Evolutionary conservation across 2,797 vertebrate species (phyloP), one percentile per base, ranked within the genome.

Genomic region (Silurus lanzhouensis): DNA sequence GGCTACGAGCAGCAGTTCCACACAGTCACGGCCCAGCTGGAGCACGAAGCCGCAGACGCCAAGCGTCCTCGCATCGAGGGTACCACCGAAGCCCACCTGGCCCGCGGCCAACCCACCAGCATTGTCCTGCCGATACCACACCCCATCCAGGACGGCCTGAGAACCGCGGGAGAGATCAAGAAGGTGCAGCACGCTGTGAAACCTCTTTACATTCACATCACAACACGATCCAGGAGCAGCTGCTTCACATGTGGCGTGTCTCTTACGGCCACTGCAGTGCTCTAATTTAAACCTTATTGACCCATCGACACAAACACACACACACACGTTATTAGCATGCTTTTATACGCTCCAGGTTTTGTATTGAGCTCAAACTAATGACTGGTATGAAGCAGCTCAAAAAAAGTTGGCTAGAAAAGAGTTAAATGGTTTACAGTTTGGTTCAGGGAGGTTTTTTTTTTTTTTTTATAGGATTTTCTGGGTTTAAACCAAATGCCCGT

Each of bases 41-140:
- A 99, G 74, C 97, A 98, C 80, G 98, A 99, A 70, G 93, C 92
- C 52, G 86, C 97, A 94, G 98, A 99, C 61, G 90, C 95, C 5
- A 99, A 99, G 92, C 95, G 98, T 74, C 96, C 97, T 52, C 97
- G 98, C 85, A 94, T 99, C 89, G 98, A 99, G 27, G 95, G 96
- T n/a, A 88, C 97, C 82, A 92, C 96, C 0, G 98, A 99, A 87
- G 89, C 93, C 77, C 97, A 99, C 90, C 97, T 99, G 90, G 90
- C 94, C 85, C 96, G 97, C 79, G 94, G 95, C 74, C 91, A 94
- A 84, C 1, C 93, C 52, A 82, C 89, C 1, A 92, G 95, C 83
- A 93, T 97, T 38, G 92, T 97, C 83, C 89, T 97, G 84, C 96
- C 97, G 81, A 91, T 97, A 90, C 94, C 96, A 79, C 96, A 98